Base-by-base conservation (phyloP, 2,888 invertebrate genomes). In the Alsophila aescularia region DNA sequence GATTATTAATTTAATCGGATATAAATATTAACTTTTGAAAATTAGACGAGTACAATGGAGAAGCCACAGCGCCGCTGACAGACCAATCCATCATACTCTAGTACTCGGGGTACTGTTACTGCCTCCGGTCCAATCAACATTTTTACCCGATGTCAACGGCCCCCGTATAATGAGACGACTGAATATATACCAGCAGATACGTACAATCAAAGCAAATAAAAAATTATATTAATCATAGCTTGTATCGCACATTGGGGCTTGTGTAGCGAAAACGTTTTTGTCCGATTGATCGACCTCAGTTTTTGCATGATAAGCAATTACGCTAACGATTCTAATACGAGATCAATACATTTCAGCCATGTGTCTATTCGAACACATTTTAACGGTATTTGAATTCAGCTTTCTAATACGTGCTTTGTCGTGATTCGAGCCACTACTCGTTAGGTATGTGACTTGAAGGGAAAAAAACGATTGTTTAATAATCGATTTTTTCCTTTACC, bases 241-340 rank as follows among this genome's bases (percentile, higher is more conserved):
- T 52, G 56, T 44, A 42, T 69, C 69, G 62, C 70, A 80, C 78
- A 82, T 78, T 75, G 64, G 69, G 69, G 64, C 69, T 69, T 67
- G 69, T 72, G 71, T 64, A 73, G 77, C 77, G 75, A 77, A 77
- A 77, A 66, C 50, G 69, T 70, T 78, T 79, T 83, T 83, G 52
- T 61, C 53, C 61, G 50, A 66, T 60, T 67, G 47, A 39, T 52
- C 50, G 40, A 32, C 40, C 40, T 49, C 67, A 66, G 72, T 85
- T 87, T 85, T 87, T 84, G 83, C 83, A 79, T 83, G 80, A 83
- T 81, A 77, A 71, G 79, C 84, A 84, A 87, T 87, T 86, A 87
- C 73, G 66, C 70, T 83, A 80, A 83, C 83, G 82, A 83, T 70
- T 78, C 68, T 79, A 81, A 81, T 83, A 75, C 67, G 66, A 71